Evolutionary conservation across 2,888 invertebrate genomes (phyloP), one percentile per base, ranked within the genome.

Genomic region (Clitarchus hookeri): DNA sequence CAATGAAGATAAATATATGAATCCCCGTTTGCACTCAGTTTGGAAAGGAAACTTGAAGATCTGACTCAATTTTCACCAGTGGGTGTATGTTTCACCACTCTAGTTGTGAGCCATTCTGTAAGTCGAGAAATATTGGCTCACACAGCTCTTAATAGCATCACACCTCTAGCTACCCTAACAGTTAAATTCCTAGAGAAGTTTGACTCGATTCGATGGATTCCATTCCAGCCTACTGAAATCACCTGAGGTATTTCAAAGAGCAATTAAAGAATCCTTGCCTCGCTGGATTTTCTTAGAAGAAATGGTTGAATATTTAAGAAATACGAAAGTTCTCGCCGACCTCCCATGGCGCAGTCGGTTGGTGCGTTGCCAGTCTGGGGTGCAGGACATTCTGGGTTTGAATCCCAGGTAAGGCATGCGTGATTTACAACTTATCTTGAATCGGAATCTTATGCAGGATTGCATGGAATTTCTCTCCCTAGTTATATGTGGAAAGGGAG

Each of bases 91-190:
- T 36, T 86, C 12, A 84, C 86, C 26, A 25, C 84, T 2, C 86
- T 84, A 84, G 78, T 86, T 12, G 19, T 86, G 4, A 86, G 86
- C 36, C 84, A 84, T 84, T 86, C 86, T 79, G 78, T 86, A 6
- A 84, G 84, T 6, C n/a, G 80, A 53, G 86, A 84, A 16, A 86
- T 86, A 9, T 16, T 44, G 12, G 84, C 86, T 3, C 86, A 86
- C 54, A 80, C 84, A 12, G 44, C 80, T 23, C 53, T n/a, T n/a
- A 84, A 84, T 23, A 48, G 48, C 25, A 48, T 86, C 80, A 27
- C 79, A 53, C 78, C 84, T 78, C 78, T 44, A n/a, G 86, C 84
- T 13, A 77, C 26, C 4, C 86, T 27, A n/a, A 86, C 84, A 83
- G 84, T 84, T 3, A 65, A 84, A 6, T 86, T 86, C 48, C 12